Percentiles rank a stretch among this genome's conserved stretches.
These are phyloP conservation scores for Drosophila flavopinicola DNA, from an alignment of 2,888 invertebrate species.

Conservation along the genomic window DNA sequence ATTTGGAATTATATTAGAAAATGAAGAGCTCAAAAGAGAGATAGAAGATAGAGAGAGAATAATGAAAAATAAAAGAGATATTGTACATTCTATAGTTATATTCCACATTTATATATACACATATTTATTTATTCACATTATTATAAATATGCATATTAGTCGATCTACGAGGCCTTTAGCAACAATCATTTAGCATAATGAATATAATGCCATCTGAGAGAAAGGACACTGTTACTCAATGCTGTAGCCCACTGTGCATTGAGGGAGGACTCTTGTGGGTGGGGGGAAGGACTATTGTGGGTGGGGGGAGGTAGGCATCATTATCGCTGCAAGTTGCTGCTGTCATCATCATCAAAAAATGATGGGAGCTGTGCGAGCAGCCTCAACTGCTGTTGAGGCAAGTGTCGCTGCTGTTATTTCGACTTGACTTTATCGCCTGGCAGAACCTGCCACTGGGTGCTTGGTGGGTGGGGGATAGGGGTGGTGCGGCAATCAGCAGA, in stretches of 20 bases:
- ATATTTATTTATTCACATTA: too few species aligned
- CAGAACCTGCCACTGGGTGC: slow-evolving; percentile 25
- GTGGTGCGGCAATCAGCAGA: slow-evolving; percentile 51
- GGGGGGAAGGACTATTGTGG: not conserved
- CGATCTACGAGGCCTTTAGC: too few species aligned
- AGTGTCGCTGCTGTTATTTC: slow-evolving; percentile 59
- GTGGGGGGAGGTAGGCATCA: slow-evolving; percentile 33
- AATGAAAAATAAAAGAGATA: too few species aligned
- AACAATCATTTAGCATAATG: too few species aligned
- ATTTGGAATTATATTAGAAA: too few species aligned
- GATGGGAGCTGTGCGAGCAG: slow-evolving; percentile 37
- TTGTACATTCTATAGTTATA: too few species aligned
- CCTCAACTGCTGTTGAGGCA: slow-evolving; percentile 9
- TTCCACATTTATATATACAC: too few species aligned
- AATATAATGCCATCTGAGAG: too few species aligned
- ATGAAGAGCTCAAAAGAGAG: too few species aligned
- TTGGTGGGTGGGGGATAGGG: not conserved
- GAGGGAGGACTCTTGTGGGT: not conserved
- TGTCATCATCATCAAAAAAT: slow-evolving; percentile 73
- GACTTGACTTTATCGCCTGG: slow-evolving; percentile 60
- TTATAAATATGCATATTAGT: too few species aligned
- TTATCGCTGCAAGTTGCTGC: slow-evolving; percentile 55
- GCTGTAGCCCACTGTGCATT: slow-evolving; percentile 19
- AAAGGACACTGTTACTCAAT: too few species aligned
- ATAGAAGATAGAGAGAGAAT: too few species aligned